A percentile compares a stretch with the other conserved stretches of the same genome.
These are phyloP conservation scores for Orthonyx spaldingii DNA, from an alignment of 2,113 vertebrate genomes.

Conservation along the genomic window DNA sequence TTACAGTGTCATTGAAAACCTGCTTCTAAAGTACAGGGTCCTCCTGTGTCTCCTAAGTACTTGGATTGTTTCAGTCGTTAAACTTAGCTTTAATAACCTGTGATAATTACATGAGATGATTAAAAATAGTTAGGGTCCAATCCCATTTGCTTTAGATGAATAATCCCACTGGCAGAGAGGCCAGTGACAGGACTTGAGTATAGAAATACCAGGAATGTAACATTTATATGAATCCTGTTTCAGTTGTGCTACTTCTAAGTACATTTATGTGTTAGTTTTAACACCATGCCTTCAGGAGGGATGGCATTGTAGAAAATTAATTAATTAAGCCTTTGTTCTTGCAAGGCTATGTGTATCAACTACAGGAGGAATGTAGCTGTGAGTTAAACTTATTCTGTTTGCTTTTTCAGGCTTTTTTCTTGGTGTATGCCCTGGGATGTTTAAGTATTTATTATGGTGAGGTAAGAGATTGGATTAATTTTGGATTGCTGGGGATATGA, in stretches of 20 bases:
- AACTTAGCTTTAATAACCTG: neutral
- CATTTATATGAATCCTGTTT: neutral
- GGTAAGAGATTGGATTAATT: constrained; percentile 68
- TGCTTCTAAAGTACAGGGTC: neutral
- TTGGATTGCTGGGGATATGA: neutral
- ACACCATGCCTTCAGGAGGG: neutral
- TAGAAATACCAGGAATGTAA: neutral
- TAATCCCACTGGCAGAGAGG: neutral
- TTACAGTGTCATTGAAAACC: neutral
- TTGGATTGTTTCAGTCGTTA: neutral
- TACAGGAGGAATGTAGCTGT: neutral
- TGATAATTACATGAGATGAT: neutral
- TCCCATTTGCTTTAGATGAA: neutral
- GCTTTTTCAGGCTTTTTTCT: constrained; percentile 88
- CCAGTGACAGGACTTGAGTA: neutral
- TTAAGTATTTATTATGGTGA: constrained; percentile 82
- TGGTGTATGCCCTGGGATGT: constrained; percentile 89
- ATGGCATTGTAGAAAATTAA: neutral
- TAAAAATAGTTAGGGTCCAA: neutral
- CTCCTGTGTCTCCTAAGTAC: neutral
- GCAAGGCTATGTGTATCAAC: neutral
- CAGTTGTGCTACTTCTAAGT: neutral
- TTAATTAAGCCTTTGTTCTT: neutral
- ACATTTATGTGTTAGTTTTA: neutral
- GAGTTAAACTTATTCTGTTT: neutral